Evolutionary conservation across 2,113 vertebrate species (phyloP), one percentile per base, ranked within the genome.

Genomic region (Nerophis lumbriciformis): DNA sequence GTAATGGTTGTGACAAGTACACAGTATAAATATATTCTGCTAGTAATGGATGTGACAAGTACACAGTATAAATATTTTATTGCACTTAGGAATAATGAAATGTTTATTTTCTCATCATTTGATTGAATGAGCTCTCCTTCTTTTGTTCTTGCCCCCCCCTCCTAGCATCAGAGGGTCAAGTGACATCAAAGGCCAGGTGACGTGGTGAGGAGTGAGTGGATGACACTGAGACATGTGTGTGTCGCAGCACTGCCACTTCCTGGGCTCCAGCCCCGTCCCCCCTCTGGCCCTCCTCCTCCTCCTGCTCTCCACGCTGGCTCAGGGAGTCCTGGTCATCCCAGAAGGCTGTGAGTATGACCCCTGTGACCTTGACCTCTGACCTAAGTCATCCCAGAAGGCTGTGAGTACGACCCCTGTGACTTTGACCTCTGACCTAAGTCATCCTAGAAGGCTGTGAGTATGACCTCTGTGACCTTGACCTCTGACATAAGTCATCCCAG

Each of bases 221-320:
- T 61, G 66, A 88, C 81, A 77, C 77, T 88, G 85, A 90, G 76
- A 78, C 71, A 91, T 91, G 90, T 77, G 71, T 78, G 75, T 68
- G 69, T 69, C 64, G 55, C 78, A 85, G 78, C 53, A 21, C 73
- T 65, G 66, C 61, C 28, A 28, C 28, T 28, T 28, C 28, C 28
- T 75, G 80, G 80, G 71, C 59, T 51, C 21, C 8, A 5, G 48
- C 58, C 35, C 63, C 58, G 63, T 75, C 11, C 13, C 57, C 50
- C 75, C 57, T 49, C 75, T 63, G 55, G 68, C 59, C 59, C 67
- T 77, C 47, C 12, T 77, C 66, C 65, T 87, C 35, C 70, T 79
- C 66, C 55, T 77, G 42, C 65, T 79, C 70, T 63, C 78, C 50
- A 0, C 28, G 28, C 10, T 75, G 4, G 78, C 75, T 66, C 76